Conservation (phyloP, 2,797 vertebrate species). For the Falco columbarius region DNA sequence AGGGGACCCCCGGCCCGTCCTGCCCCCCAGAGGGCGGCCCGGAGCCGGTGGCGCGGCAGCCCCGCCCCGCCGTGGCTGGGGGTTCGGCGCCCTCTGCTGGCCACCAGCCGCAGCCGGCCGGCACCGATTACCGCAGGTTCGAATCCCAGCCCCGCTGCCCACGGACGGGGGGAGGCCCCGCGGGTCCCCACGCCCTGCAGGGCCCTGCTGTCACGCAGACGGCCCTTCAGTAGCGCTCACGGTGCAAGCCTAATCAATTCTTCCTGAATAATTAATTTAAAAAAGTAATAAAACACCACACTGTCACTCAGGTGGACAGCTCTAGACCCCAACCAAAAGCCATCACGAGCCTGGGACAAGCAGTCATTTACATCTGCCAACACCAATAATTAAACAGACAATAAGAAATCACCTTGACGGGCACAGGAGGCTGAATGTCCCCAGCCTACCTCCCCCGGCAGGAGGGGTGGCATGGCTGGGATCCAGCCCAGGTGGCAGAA, state of each 20-base stretch:
- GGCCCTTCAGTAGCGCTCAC: fast-evolving
- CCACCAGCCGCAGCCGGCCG: not conserved
- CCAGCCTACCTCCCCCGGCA: too few species aligned
- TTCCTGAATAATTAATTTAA: not conserved
- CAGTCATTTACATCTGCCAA: not conserved
- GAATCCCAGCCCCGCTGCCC: not conserved
- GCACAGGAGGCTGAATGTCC: fast-evolving
- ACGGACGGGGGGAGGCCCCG: not conserved
- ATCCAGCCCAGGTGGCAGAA: fast-evolving
- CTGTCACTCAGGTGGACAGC: not conserved
- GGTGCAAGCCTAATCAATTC: fast-evolving
- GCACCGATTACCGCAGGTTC: fast-evolving
- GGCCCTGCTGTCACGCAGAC: fast-evolving
- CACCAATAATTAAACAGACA: not conserved
- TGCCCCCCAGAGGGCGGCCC: not conserved
- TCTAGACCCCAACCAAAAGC: not conserved
- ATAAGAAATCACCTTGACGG: fast-evolving
- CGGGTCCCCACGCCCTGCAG: not conserved
- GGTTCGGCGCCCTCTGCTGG: conserved; percentile 50
- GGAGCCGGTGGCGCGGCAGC: not conserved
- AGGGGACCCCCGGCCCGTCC: too few species aligned
- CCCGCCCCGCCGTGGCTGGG: not conserved
- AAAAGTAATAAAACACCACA: fast-evolving
- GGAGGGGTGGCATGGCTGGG: fast-evolving
- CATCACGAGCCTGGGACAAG: fast-evolving